A percentile compares a stretch with the other conserved stretches of the same genome.
phyloP scores from a whole-genome alignment of 2,113 vertebrate species.

The Podarcis raffonei region DNA sequence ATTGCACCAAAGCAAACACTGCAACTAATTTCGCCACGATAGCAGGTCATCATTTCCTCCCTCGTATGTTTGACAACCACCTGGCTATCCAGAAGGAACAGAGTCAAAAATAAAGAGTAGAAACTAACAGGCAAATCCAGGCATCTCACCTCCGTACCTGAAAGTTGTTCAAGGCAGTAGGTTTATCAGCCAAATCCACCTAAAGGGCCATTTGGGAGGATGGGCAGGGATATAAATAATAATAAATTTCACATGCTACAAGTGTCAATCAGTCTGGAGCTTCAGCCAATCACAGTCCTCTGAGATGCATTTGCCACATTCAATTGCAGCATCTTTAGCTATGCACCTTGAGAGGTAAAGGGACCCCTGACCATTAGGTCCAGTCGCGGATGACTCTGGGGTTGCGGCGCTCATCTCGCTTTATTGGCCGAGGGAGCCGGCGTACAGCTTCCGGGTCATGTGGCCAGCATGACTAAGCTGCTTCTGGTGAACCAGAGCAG shows the following conservation, averaged over 20 bases:
- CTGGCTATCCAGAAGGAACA: background rate
- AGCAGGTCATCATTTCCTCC: background rate
- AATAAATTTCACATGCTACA: too few relatives aligned
- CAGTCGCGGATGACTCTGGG: too few relatives aligned
- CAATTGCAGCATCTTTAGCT: background rate
- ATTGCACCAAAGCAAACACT: constrained; percentile 30
- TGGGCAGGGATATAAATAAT: too few relatives aligned
- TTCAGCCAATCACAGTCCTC: background rate
- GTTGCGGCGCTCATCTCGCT: too few relatives aligned
- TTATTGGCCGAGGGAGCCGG: too few relatives aligned
- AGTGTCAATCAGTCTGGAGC: background rate
- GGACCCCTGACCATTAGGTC: too few relatives aligned
- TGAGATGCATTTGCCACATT: background rate
- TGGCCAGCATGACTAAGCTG: too few relatives aligned
- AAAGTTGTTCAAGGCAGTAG: background rate
- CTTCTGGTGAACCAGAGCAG: too few relatives aligned
- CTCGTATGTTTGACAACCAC: background rate
- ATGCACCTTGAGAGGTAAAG: too few relatives aligned
- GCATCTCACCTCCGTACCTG: background rate
- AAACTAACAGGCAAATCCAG: background rate
- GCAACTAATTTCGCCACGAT: background rate
- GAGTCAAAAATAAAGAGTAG: background rate
- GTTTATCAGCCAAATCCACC: background rate
- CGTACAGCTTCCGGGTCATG: too few relatives aligned
- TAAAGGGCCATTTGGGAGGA: background rate